A percentile compares a stretch with the other conserved stretches of the same genome.
Evolutionary conservation across 2,888 invertebrate species (phyloP).

Genomic region (Drosophila macrospina): DNA sequence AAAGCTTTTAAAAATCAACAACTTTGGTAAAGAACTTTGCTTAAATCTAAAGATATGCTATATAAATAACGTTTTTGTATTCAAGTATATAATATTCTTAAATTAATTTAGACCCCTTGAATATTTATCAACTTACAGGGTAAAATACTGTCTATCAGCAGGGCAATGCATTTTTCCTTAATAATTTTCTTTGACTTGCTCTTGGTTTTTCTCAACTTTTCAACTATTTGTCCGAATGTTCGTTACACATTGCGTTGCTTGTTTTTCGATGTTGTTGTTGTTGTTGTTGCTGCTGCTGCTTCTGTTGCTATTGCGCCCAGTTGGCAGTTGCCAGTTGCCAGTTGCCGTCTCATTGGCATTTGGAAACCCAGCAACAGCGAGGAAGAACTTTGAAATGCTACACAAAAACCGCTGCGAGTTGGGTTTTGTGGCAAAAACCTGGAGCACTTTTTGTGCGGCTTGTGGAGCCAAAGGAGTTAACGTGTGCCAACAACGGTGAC

Average conservation of each 20-base stretch:
- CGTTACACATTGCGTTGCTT: constrained; percentile 46
- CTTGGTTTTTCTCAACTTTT: constrained; percentile 64
- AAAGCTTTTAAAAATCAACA: no score
- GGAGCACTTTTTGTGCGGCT: constrained; percentile 41
- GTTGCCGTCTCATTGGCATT: constrained; percentile 58
- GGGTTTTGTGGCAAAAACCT: constrained; percentile 45
- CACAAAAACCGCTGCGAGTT: constrained; percentile 48
- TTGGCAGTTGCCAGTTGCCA: constrained; percentile 36
- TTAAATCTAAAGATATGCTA: no score
- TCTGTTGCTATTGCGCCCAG: constrained; percentile 46
- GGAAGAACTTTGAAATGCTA: constrained; percentile 39
- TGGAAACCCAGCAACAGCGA: constrained; percentile 71
- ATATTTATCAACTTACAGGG: constrained; percentile 12
- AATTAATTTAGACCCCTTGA: background rate
- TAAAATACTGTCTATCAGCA: background rate
- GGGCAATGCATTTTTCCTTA: background rate
- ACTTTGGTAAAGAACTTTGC: no score
- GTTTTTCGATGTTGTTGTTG: constrained; percentile 28
- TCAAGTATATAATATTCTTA: no score
- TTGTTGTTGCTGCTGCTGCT: constrained; percentile 50
- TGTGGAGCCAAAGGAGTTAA: constrained; percentile 32
- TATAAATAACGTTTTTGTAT: no score
- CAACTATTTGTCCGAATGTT: constrained; percentile 46
- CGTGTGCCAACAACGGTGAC: constrained; percentile 36
- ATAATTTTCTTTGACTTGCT: constrained; percentile 38